Evolutionary conservation across 1,140 invertebrate species (phyloP).

Genomic region (Theocolax elegans): DNA sequence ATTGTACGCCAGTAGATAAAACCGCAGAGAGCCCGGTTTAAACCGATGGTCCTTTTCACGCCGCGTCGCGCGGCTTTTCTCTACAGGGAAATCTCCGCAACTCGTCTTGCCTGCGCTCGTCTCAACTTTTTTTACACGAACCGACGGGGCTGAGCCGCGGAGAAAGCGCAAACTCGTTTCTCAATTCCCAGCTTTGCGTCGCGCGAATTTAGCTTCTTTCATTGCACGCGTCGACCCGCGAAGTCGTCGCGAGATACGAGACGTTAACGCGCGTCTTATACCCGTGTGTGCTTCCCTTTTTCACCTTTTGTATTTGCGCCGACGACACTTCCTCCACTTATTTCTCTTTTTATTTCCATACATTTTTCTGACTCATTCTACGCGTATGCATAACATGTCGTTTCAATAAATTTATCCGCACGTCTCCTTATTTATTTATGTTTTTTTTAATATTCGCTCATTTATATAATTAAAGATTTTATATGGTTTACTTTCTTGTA

Average conservation of each 20-base stretch:
- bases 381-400: too few species aligned
- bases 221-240: background rate
- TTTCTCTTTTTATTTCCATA: background rate
- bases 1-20: constrained; percentile 53
- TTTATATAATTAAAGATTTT: too few species aligned
- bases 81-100: background rate
- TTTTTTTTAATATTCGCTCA: too few species aligned
- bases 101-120: background rate
- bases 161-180: constrained; percentile 18
- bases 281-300: background rate
- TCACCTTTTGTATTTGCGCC: background rate
- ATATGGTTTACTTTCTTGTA: too few species aligned
- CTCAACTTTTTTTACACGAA: constrained; percentile 16
- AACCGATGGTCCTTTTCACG: background rate
- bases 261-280: constrained; percentile 4
- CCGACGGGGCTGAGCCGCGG: background rate
- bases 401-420: too few species aligned
- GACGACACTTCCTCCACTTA: background rate
- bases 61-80: background rate
- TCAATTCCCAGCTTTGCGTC: background rate
- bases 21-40: constrained; percentile 31
- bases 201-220: constrained; percentile 14
- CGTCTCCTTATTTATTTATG: too few species aligned
- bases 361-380: background rate
- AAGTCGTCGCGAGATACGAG: background rate